phyloP scores from a whole-genome alignment of 1,140 invertebrate genomes.

The Pseudomyrmex concolor region DNA sequence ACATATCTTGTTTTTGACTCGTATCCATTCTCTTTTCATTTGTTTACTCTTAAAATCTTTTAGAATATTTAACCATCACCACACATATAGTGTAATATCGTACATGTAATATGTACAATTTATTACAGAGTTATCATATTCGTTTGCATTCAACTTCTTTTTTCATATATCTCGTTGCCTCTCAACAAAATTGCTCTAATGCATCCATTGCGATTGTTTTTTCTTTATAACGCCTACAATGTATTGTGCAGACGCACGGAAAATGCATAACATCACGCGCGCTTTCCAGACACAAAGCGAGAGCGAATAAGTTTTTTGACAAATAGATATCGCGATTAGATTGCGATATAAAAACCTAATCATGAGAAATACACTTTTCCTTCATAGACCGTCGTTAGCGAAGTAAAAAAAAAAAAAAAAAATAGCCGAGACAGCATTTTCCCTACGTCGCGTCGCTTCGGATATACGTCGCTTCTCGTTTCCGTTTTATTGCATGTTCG shows the following conservation, averaged over 20 bases:
- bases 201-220: slow-evolving; percentile 8
- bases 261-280: too few species aligned
- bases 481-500: slow-evolving; percentile 20
- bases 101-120: too few species aligned
- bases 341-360: slow-evolving; percentile 41
- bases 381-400: background rate
- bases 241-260: background rate
- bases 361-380: slow-evolving; percentile 56
- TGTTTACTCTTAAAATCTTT: too few species aligned
- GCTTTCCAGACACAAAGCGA: background rate
- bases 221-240: background rate
- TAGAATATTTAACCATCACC: too few species aligned
- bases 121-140: background rate
- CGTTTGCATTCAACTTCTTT: slow-evolving; percentile 19
- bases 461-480: background rate
- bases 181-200: slow-evolving; percentile 32
- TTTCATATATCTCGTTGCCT: background rate
- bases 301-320: background rate
- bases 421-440: background rate
- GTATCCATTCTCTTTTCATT: too few species aligned
- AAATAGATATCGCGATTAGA: background rate
- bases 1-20: too few species aligned
- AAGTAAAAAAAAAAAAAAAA: slow-evolving; percentile 10
- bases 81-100: too few species aligned
- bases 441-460: background rate